phyloP scores from a whole-genome alignment of 2,113 vertebrate species.

The Phalacrocorax aristotelis region DNA sequence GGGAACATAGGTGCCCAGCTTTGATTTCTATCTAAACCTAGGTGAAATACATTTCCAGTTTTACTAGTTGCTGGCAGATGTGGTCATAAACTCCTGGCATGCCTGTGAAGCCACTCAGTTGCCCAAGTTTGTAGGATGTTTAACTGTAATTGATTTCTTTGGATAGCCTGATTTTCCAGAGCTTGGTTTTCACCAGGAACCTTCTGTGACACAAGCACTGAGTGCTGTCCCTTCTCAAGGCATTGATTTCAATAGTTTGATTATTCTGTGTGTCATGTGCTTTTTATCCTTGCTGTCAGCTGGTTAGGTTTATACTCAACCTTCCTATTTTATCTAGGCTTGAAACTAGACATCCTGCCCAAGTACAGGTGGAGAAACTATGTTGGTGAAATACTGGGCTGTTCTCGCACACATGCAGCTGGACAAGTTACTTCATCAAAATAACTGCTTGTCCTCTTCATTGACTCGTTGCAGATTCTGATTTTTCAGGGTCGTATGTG shows the following conservation, averaged over 20 bases:
- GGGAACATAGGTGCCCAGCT: not conserved
- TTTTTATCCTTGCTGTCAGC: not conserved
- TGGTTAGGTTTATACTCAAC: not conserved
- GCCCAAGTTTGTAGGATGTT: not conserved
- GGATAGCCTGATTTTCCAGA: not conserved
- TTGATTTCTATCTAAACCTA: not conserved
- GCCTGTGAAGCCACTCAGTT: not conserved
- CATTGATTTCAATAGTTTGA: not conserved
- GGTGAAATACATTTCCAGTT: not conserved
- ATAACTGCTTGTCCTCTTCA: not conserved
- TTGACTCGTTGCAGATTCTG: not conserved
- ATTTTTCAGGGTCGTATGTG: not conserved
- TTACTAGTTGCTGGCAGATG: not conserved
- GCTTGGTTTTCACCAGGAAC: not conserved
- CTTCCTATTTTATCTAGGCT: not conserved
- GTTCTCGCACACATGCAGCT: not conserved
- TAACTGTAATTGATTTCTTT: not conserved
- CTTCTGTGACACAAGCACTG: not conserved
- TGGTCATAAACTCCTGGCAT: not conserved
- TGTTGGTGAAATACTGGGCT: not conserved
- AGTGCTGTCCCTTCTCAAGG: not conserved
- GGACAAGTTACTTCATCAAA: not conserved
- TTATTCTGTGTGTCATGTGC: not conserved
- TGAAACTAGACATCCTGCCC: not conserved
- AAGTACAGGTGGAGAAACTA: not conserved